phyloP scores from a whole-genome alignment of 1,140 invertebrate genomes.

The Helicoverpa armigera region DNA sequence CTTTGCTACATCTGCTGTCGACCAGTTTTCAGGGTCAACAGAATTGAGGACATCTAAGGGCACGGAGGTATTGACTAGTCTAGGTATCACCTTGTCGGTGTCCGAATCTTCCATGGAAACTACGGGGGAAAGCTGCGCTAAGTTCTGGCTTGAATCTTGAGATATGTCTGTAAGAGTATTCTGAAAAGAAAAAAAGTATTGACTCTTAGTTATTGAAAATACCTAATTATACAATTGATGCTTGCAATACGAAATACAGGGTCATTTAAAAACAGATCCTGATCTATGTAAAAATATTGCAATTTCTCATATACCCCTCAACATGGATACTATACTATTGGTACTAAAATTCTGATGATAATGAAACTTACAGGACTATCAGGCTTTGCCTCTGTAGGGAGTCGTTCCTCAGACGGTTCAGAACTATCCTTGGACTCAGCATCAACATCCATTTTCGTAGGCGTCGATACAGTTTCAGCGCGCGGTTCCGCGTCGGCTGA shows the following conservation, averaged over 20 bases:
- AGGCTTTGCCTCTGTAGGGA: conserved; percentile 48
- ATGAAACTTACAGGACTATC: conserved; percentile 50
- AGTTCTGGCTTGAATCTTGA: conserved; percentile 57
- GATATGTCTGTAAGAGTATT: conserved; percentile 52
- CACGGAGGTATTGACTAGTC: conserved; percentile 88
- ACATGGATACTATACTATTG: too few species aligned
- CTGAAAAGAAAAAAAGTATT: conserved; percentile 51
- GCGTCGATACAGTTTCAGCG: conserved; percentile 41
- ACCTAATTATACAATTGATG: too few species aligned
- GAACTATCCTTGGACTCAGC: conserved; percentile 47
- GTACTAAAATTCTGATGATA: background rate
- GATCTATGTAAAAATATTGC: too few species aligned
- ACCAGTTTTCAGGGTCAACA: conserved; percentile 89
- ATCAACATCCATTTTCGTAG: conserved; percentile 68
- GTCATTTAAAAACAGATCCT: too few species aligned
- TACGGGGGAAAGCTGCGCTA: conserved; percentile 51
- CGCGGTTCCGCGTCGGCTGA: conserved; percentile 62
- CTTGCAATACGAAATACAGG: too few species aligned
- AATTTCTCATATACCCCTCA: too few species aligned
- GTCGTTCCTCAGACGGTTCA: conserved; percentile 52
- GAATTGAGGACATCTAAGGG: conserved; percentile 74
- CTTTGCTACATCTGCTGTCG: conserved; percentile 93
- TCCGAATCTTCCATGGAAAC: conserved; percentile 47
- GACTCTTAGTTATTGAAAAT: too few species aligned
- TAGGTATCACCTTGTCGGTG: conserved; percentile 89